These are phyloP conservation scores for Scaptodrosophila lebanonensis DNA, from an alignment of 1,140 invertebrate genomes.

Conservation along the genomic window DNA sequence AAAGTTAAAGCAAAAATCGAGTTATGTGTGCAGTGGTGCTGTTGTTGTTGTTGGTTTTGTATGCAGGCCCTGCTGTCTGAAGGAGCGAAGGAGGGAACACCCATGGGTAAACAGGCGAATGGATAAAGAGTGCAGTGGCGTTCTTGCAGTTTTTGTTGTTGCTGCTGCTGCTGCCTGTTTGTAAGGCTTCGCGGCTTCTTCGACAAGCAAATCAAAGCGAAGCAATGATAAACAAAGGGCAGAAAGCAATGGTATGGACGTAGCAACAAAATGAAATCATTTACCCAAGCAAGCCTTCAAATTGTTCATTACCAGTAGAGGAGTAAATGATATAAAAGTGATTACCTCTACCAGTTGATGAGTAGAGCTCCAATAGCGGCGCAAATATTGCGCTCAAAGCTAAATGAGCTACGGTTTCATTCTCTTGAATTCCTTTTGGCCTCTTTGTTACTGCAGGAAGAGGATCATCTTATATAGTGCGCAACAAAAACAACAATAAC, in stretches of 20 bases:
- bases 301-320: background rate
- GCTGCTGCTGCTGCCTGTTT: constrained; percentile 27
- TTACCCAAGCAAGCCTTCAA: constrained; percentile 11
- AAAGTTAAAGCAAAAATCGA: constrained; percentile 69
- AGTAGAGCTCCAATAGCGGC: constrained; percentile 9
- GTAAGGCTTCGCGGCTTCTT: constrained; percentile 25
- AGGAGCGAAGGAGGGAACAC: constrained; percentile 28
- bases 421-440: constrained; percentile 59
- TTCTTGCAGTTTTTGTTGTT: no score
- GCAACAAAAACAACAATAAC: constrained; percentile 46
- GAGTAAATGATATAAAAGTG: constrained; percentile 47
- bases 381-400: constrained; percentile 18
- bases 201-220: constrained; percentile 11
- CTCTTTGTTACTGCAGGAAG: constrained; percentile 57
- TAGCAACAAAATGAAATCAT: constrained; percentile 35
- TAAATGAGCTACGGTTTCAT: constrained; percentile 75
- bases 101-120: constrained; percentile 32
- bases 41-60: constrained; percentile 4
- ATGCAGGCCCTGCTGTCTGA: constrained; percentile 49
- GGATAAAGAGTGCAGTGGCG: no score
- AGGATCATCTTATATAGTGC: constrained; percentile 56
- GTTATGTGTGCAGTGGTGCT: constrained; percentile 52
- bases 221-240: constrained; percentile 17
- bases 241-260: constrained; percentile 18
- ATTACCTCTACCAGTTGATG: no score